Conservation (phyloP, 2,888 invertebrate species). For the Nemoura dubitans region DNA sequence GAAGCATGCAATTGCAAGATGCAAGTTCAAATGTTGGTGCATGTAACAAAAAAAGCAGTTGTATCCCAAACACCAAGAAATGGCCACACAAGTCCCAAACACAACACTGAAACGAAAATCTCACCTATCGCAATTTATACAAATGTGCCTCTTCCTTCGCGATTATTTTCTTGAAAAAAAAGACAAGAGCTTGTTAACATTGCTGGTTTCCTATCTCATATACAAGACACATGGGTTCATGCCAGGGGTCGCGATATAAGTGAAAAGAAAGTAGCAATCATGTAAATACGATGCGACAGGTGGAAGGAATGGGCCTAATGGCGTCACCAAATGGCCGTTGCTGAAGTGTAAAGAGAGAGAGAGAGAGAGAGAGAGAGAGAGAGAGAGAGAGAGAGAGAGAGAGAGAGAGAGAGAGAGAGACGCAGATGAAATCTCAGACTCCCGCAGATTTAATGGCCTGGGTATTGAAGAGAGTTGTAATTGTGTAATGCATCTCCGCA, state of each 20-base stretch:
- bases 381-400: not conserved
- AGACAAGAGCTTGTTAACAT: not conserved
- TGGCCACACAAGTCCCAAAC: no score
- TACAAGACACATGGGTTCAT: not conserved
- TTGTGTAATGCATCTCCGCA: constrained; percentile 19
- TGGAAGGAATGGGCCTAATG: constrained; percentile 41
- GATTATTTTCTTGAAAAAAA: no score
- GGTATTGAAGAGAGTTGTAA: constrained; percentile 26
- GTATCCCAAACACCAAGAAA: no score
- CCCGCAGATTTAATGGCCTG: constrained; percentile 19
- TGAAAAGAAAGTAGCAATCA: constrained; percentile 42
- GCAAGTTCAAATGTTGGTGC: no score
- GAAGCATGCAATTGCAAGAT: no score
- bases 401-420: not conserved
- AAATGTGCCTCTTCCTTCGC: no score
- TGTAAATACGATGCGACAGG: constrained; percentile 39
- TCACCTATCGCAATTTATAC: no score
- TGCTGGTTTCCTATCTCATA: not conserved
- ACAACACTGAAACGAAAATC: no score
- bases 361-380: not conserved
- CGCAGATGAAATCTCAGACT: not conserved
- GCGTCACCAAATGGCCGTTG: constrained; percentile 34
- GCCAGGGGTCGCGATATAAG: constrained; percentile 23
- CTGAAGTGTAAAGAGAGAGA: not conserved
- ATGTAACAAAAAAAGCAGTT: no score